Evolutionary conservation across 2,888 invertebrate species (phyloP).

Genomic region (Brachypalpus laphriformis): DNA sequence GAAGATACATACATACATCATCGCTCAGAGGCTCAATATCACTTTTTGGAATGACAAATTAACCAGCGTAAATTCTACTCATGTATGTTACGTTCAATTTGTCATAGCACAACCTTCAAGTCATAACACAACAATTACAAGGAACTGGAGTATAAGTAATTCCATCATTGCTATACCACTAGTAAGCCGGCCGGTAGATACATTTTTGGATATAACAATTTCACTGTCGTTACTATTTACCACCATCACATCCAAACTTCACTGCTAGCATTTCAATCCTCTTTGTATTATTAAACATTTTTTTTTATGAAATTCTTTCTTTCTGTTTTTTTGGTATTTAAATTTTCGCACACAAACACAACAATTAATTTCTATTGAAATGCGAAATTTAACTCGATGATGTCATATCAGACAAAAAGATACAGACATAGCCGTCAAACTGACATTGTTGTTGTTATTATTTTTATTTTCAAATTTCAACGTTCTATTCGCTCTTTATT

Average conservation of each 20-base stretch:
- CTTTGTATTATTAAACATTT: not conserved
- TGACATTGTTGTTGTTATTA: constrained; percentile 14
- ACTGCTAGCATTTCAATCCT: not conserved
- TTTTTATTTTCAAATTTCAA: constrained; percentile 26
- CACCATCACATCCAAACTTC: not conserved
- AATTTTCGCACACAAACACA: constrained; percentile 17
- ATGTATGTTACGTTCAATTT: constrained; percentile 31
- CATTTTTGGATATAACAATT: constrained; percentile 4
- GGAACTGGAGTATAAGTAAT: constrained; percentile 1
- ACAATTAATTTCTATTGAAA: constrained; percentile 54
- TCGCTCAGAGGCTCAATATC: not conserved
- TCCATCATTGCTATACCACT: no score
- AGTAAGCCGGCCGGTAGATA: constrained; percentile 7
- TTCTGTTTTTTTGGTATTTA: constrained; percentile 50
- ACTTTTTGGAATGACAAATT: constrained; percentile 24
- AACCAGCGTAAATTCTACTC: constrained; percentile 45
- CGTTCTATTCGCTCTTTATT: not conserved
- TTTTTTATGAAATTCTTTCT: constrained; percentile 4
- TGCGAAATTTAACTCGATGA: constrained; percentile 62
- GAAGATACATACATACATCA: constrained; percentile 15
- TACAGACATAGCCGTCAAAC: constrained; percentile 18
- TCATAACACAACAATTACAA: constrained; percentile 13
- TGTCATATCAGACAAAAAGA: constrained; percentile 37
- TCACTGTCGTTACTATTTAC: not conserved
- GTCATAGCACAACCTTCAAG: constrained; percentile 48